phyloP scores from a whole-genome alignment of 2,113 vertebrate genomes.

The Acrocephalus kingi region DNA sequence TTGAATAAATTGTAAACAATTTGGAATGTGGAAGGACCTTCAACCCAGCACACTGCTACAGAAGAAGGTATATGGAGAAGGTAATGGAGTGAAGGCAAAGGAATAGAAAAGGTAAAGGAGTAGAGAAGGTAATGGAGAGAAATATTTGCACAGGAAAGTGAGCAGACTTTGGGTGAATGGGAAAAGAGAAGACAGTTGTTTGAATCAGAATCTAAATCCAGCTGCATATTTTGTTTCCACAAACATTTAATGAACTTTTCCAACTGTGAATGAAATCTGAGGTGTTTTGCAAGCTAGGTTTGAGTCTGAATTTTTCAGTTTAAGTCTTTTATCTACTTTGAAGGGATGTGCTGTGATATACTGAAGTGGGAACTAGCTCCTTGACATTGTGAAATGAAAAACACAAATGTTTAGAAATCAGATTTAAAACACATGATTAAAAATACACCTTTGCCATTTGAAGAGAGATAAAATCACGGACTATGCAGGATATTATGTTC shows the following conservation, averaged over 20 bases:
- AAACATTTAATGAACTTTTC: not conserved
- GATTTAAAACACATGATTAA: constrained; percentile 41
- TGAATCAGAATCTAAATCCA: not conserved
- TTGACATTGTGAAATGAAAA: constrained; percentile 26
- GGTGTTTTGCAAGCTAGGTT: not conserved
- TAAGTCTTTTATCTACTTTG: not conserved
- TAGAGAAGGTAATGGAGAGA: not conserved
- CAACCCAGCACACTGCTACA: not conserved
- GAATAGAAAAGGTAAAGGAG: not conserved
- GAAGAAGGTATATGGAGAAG: not conserved
- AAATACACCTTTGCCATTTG: constrained; percentile 31
- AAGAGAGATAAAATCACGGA: constrained; percentile 37
- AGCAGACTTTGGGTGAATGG: not conserved
- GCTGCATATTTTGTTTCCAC: not conserved
- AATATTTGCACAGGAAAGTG: not conserved
- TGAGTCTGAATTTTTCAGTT: not conserved
- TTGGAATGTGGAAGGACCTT: not conserved
- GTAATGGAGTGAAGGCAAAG: not conserved
- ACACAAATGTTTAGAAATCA: constrained; percentile 37
- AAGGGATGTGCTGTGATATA: not conserved
- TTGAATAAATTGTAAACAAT: not conserved
- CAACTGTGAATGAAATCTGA: not conserved
- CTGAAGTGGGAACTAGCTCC: not conserved
- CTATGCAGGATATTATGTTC: constrained; percentile 23
- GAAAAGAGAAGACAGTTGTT: not conserved